Evolutionary conservation across 2,113 vertebrate species (phyloP).

Genomic region (Apteryx mantelli): DNA sequence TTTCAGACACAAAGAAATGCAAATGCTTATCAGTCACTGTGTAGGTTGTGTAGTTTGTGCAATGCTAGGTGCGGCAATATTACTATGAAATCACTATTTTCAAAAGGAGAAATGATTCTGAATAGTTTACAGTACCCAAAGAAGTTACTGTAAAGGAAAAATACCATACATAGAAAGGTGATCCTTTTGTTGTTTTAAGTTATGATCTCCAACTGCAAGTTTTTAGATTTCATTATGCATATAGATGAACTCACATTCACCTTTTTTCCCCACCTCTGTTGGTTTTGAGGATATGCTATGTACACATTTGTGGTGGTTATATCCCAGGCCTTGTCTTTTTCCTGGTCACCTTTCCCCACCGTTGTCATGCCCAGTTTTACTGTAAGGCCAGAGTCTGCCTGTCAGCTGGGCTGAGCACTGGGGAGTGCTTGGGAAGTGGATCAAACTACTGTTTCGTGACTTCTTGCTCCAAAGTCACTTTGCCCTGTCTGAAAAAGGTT

Average conservation of each 20-base stretch:
- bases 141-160: neutral
- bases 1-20: neutral
- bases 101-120: neutral
- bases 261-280: neutral
- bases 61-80: neutral
- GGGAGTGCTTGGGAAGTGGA: neutral
- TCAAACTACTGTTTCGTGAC: neutral
- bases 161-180: fast-evolving
- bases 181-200: neutral
- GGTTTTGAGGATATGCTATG: neutral
- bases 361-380: neutral
- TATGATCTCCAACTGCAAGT: neutral
- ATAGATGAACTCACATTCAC: neutral
- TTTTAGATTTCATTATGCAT: neutral
- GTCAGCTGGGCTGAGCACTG: neutral
- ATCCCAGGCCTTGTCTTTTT: neutral
- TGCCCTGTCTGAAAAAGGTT: neutral
- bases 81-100: neutral
- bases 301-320: neutral
- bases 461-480: neutral
- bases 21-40: fast-evolving
- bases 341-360: no score
- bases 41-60: neutral
- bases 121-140: neutral
- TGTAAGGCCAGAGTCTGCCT: neutral